A percentile compares a stretch with the other conserved stretches of the same genome.
phyloP scores from a whole-genome alignment of 2,888 invertebrate species.

The Subacronicta megacephala region DNA sequence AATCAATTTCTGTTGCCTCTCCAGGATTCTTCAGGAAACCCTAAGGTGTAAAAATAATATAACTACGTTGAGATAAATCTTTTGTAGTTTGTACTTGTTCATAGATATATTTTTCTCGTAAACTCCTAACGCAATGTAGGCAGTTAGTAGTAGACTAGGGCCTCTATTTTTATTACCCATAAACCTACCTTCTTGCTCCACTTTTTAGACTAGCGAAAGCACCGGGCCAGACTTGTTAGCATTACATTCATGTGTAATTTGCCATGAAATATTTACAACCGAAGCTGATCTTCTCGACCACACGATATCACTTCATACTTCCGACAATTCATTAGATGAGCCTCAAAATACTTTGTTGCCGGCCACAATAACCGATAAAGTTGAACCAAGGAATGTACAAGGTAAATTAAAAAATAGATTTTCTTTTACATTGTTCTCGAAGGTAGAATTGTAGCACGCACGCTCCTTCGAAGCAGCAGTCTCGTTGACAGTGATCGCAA shows the following conservation, averaged over 20 bases:
- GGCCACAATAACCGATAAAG: constrained; percentile 35
- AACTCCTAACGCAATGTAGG: too few relatives aligned
- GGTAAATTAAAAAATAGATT: constrained; percentile 27
- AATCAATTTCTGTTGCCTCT: constrained; percentile 83
- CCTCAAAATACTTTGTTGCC: constrained; percentile 32
- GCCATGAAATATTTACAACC: constrained; percentile 84
- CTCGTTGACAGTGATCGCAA: too few relatives aligned
- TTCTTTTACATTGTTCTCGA: too few relatives aligned
- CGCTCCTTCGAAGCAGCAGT: too few relatives aligned
- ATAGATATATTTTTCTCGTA: too few relatives aligned
- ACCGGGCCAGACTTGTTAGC: constrained; percentile 78
- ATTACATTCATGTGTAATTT: constrained; percentile 81
- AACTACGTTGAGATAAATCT: too few relatives aligned
- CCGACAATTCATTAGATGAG: constrained; percentile 58
- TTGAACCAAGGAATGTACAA: constrained; percentile 40
- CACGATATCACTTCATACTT: constrained; percentile 80
- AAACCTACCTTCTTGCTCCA: not conserved
- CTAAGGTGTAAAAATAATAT: constrained; percentile 60
- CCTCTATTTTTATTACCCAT: not conserved
- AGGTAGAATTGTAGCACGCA: too few relatives aligned
- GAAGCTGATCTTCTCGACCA: constrained; percentile 83
- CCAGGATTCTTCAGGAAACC: constrained; percentile 63
- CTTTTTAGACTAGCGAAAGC: constrained; percentile 51
- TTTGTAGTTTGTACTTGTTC: too few relatives aligned
- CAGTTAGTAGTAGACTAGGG: too few relatives aligned